Percentiles rank a stretch among this genome's conserved stretches.
Evolutionary conservation across 2,888 invertebrate genomes (phyloP).

Genomic region (Drosophila prostipennis): DNA sequence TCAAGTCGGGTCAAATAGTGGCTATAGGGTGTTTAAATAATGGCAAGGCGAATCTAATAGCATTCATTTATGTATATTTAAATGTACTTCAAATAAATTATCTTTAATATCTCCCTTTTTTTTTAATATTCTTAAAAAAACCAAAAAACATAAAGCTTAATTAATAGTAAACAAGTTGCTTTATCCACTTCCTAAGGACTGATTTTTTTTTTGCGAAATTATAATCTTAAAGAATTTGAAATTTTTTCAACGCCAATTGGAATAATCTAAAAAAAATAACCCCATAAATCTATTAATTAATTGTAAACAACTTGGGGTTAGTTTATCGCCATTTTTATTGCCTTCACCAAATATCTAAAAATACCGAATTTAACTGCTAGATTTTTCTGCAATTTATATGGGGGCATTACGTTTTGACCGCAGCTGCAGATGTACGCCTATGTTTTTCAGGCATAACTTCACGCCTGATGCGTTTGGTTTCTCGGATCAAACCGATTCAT

Average conservation of each 20-base stretch:
- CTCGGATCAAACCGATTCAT: constrained; percentile 5
- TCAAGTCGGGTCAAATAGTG: constrained; percentile 5
- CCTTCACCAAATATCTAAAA: neutral
- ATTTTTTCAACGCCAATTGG: too few relatives aligned
- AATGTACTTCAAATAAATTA: too few relatives aligned
- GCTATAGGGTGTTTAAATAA: neutral
- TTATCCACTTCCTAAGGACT: too few relatives aligned
- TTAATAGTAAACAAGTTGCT: rapidly evolving
- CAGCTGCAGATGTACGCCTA: constrained; percentile 1
- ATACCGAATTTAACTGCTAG: neutral
- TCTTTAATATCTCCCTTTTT: too few relatives aligned
- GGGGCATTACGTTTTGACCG: constrained; percentile 1
- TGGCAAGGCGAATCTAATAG: neutral
- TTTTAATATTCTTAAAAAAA: too few relatives aligned
- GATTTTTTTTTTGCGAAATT: too few relatives aligned
- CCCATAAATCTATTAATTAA: neutral
- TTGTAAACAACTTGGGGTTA: neutral
- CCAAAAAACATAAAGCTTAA: too few relatives aligned
- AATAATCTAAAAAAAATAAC: too few relatives aligned
- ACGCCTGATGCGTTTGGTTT: neutral
- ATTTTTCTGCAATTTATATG: neutral
- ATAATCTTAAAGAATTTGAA: too few relatives aligned
- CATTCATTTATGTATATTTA: too few relatives aligned
- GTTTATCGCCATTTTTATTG: neutral
- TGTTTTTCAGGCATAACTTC: neutral